phyloP scores from a whole-genome alignment of 53 echinoderm and acorn worm species.

The Holothuria scabra region DNA sequence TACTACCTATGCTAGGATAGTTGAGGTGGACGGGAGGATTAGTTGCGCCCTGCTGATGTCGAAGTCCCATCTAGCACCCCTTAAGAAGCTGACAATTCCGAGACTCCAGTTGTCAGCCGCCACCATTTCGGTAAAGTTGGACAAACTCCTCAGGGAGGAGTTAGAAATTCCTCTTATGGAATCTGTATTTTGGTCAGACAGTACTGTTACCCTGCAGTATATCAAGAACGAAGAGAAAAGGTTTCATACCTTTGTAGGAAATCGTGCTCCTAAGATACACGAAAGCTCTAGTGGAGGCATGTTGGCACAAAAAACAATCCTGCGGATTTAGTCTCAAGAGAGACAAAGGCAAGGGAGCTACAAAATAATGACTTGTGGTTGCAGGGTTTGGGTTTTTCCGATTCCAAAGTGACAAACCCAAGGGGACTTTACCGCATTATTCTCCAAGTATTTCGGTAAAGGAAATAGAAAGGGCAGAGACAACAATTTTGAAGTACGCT shows the following conservation, averaged over 20 bases:
- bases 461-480: conserved; percentile 59
- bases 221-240: conserved; percentile 38
- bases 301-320: conserved; percentile 55
- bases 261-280: conserved; percentile 40
- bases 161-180: conserved; percentile 53
- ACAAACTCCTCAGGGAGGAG: conserved; percentile 57
- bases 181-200: conserved; percentile 65
- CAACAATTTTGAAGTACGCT: conserved; percentile 50
- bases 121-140: conserved; percentile 58
- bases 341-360: conserved; percentile 50
- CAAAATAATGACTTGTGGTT: conserved; percentile 31
- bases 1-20: conserved; percentile 37
- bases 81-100: conserved; percentile 63
- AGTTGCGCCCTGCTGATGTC: conserved; percentile 44
- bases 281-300: conserved; percentile 62
- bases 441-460: conserved; percentile 34
- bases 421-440: neutral
- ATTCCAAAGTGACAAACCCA: conserved; percentile 12
- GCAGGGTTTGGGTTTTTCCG: conserved; percentile 43
- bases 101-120: conserved; percentile 64
- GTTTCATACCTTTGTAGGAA: conserved; percentile 65
- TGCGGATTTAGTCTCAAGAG: conserved; percentile 67
- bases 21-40: conserved; percentile 15
- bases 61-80: conserved; percentile 56
- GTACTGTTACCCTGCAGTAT: conserved; percentile 58